These are phyloP conservation scores for Pseudococcus viburni DNA, from an alignment of 2,888 invertebrate species.

Conservation along the genomic window DNA sequence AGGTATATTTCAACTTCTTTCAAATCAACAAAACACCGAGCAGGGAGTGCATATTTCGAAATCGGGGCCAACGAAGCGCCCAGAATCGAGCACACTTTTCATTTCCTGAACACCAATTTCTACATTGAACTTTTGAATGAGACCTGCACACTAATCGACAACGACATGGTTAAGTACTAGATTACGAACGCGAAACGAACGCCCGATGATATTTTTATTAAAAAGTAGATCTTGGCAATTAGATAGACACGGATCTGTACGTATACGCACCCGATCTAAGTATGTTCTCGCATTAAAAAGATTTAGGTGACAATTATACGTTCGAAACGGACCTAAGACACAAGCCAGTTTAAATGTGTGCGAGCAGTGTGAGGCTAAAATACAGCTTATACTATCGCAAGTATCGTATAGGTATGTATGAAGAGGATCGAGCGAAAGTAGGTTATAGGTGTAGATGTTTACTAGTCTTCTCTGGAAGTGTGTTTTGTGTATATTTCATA, in stretches of 20 bases:
- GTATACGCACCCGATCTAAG: neutral
- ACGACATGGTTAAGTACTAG: neutral
- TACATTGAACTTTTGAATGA: no score
- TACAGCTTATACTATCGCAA: neutral
- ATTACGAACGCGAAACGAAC: no score
- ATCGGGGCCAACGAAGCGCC: no score
- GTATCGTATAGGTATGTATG: neutral
- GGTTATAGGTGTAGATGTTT: constrained; percentile 11
- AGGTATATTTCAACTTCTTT: no score
- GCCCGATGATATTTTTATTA: neutral
- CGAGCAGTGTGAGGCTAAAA: neutral
- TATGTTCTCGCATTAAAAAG: neutral
- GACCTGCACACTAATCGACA: neutral
- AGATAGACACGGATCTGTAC: neutral
- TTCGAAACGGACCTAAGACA: neutral
- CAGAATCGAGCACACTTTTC: no score
- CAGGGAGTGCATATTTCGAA: no score
- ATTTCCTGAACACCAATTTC: no score
- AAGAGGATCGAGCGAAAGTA: constrained; percentile 21
- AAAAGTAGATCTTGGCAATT: constrained; percentile 25
- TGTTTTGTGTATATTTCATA: neutral
- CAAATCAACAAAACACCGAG: no score
- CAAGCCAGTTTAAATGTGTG: neutral
- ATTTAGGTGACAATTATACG: constrained; percentile 21
- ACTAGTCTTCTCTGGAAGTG: neutral